These are phyloP conservation scores for Baronia brevicornis DNA, from an alignment of 2,888 invertebrate genomes.

Conservation along the genomic window DNA sequence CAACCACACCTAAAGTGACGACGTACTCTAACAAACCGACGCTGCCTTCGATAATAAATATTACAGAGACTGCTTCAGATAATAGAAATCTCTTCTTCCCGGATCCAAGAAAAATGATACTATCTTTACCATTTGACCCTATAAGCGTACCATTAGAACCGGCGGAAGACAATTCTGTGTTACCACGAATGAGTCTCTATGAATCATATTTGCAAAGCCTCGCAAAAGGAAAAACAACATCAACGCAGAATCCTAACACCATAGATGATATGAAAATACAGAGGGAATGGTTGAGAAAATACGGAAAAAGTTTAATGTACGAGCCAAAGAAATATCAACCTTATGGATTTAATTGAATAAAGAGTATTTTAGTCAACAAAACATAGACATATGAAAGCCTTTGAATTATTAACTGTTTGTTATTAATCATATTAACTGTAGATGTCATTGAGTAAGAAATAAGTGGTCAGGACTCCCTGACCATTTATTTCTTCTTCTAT, in stretches of 20 bases:
- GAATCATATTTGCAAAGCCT: conserved; percentile 58
- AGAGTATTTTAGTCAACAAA: neutral
- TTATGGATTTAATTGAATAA: conserved; percentile 30
- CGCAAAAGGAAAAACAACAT: conserved; percentile 38
- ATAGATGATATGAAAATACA: conserved; percentile 28
- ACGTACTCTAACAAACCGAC: conserved; percentile 18
- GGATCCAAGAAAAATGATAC: conserved; percentile 44
- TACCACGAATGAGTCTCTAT: conserved; percentile 61
- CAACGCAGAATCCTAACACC: conserved; percentile 30
- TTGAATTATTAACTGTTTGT: too few species aligned
- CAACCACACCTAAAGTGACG: conserved; percentile 30
- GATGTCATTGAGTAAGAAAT: too few species aligned
- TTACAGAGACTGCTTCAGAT: conserved; percentile 25
- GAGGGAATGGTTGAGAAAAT: conserved; percentile 34
- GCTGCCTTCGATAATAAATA: conserved; percentile 15
- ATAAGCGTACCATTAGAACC: conserved; percentile 61
- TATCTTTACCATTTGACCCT: conserved; percentile 57
- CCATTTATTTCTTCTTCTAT: too few species aligned
- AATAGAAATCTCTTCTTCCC: conserved; percentile 24
- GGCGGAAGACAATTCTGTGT: conserved; percentile 53
- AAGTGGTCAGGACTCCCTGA: too few species aligned
- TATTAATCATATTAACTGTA: too few species aligned
- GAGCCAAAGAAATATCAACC: conserved; percentile 35
- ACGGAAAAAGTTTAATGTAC: conserved; percentile 34
- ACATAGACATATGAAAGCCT: too few species aligned